phyloP scores from a whole-genome alignment of 2,797 vertebrate genomes.

The Sebastes alutus region DNA sequence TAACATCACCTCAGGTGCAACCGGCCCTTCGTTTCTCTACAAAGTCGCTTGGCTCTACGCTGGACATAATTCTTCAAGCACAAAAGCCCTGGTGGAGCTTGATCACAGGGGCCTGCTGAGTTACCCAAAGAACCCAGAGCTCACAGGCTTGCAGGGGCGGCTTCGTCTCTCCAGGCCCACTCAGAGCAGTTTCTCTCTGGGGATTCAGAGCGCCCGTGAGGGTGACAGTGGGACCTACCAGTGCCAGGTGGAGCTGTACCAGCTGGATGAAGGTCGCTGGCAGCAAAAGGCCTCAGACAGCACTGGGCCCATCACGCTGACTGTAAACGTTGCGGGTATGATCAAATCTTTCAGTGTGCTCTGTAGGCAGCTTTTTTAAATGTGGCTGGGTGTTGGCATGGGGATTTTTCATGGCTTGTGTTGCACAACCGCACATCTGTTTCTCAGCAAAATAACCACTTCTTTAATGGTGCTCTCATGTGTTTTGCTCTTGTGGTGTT shows the following conservation, averaged over 20 bases:
- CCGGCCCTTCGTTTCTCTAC: constrained; percentile 38
- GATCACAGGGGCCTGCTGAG: constrained; percentile 56
- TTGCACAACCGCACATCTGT: neutral
- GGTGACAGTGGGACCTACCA: constrained; percentile 58
- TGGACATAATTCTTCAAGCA: neutral
- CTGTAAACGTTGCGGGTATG: constrained; percentile 56
- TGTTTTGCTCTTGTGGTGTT: neutral
- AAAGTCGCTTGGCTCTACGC: constrained; percentile 59
- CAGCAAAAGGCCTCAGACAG: constrained; percentile 45
- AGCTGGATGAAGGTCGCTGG: constrained; percentile 52
- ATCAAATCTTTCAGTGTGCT: neutral
- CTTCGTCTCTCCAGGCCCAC: constrained; percentile 55
- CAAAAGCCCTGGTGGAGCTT: constrained; percentile 34
- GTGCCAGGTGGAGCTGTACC: constrained; percentile 67
- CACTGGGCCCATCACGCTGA: constrained; percentile 18
- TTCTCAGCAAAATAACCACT: neutral
- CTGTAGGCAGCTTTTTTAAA: neutral
- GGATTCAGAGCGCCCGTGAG: constrained; percentile 42
- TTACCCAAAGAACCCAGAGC: constrained; percentile 14
- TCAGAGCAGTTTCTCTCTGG: constrained; percentile 47
- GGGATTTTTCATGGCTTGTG: neutral
- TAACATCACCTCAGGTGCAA: constrained; percentile 31
- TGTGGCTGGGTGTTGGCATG: neutral
- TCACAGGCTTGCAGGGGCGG: constrained; percentile 45
- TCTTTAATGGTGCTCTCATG: neutral